Percentiles rank a stretch among this genome's conserved stretches.
phyloP scores from a whole-genome alignment of 2,113 vertebrate genomes.

The Mormoops blainvillei region DNA sequence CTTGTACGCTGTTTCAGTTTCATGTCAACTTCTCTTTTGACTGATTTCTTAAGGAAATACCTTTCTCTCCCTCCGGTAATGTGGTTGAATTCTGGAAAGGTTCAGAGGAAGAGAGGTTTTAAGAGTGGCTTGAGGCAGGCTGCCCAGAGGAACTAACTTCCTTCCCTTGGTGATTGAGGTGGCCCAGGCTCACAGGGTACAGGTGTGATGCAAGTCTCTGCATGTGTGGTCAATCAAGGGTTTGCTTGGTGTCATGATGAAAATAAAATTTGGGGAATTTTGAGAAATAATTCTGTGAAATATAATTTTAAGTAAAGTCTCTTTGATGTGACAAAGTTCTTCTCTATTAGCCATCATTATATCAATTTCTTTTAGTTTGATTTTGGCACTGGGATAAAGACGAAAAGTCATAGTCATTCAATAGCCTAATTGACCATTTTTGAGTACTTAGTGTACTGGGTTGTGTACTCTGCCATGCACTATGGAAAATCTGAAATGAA shows the following conservation, averaged over 20 bases:
- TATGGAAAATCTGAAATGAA: background rate
- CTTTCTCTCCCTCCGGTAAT: background rate
- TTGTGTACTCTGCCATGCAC: background rate
- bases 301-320: background rate
- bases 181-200: background rate
- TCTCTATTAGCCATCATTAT: background rate
- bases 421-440: background rate
- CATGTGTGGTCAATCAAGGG: background rate
- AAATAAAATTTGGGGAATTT: background rate
- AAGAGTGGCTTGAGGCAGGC: background rate
- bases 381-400: background rate
- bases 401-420: background rate
- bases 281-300: slow-evolving; percentile 1
- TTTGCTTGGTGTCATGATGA: background rate
- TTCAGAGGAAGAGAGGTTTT: background rate
- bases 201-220: background rate
- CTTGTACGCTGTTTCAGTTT: background rate
- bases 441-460: background rate
- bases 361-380: background rate
- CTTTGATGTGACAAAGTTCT: background rate
- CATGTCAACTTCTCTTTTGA: background rate
- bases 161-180: background rate
- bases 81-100: background rate
- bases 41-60: slow-evolving; percentile 7
- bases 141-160: background rate